These are phyloP conservation scores for Leptinotarsa texana DNA, from an alignment of 1,140 invertebrate genomes.

Conservation along the genomic window DNA sequence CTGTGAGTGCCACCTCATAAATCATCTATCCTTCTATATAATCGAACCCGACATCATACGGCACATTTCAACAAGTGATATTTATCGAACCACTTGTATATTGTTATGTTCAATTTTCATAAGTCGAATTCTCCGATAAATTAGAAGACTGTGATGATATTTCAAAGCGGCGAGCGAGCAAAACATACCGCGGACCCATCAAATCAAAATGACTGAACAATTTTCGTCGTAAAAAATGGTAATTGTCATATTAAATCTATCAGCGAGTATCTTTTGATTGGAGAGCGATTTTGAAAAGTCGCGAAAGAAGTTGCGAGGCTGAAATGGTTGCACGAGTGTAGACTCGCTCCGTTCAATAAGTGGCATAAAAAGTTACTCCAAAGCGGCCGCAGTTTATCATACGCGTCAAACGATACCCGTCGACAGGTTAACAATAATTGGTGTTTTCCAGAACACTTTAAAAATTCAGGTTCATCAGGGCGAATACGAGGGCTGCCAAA, in stretches of 20 bases:
- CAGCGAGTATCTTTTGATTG: constrained; percentile 20
- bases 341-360: neutral
- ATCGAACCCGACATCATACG: constrained; percentile 14
- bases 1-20: neutral
- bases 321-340: constrained; percentile 17
- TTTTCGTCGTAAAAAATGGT: constrained; percentile 20
- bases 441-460: constrained; percentile 14
- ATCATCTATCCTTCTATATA: constrained; percentile 2
- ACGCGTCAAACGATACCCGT: constrained; percentile 18
- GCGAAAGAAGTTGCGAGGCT: constrained; percentile 14
- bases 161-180: constrained; percentile 7
- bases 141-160: constrained; percentile 23
- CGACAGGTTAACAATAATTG: constrained; percentile 19
- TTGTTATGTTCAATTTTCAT: constrained; percentile 28
- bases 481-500: neutral
- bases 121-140: constrained; percentile 27
- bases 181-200: constrained; percentile 20
- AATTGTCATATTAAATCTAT: constrained; percentile 30
- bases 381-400: constrained; percentile 22
- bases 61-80: constrained; percentile 8
- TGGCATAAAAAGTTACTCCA: constrained; percentile 1
- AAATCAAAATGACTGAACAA: constrained; percentile 24
- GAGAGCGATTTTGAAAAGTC: constrained; percentile 23
- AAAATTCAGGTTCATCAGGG: constrained; percentile 11
- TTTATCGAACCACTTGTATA: constrained; percentile 14